Evolutionary conservation across 2,888 invertebrate species (phyloP).

Genomic region (Dorcus parallelipipedus): DNA sequence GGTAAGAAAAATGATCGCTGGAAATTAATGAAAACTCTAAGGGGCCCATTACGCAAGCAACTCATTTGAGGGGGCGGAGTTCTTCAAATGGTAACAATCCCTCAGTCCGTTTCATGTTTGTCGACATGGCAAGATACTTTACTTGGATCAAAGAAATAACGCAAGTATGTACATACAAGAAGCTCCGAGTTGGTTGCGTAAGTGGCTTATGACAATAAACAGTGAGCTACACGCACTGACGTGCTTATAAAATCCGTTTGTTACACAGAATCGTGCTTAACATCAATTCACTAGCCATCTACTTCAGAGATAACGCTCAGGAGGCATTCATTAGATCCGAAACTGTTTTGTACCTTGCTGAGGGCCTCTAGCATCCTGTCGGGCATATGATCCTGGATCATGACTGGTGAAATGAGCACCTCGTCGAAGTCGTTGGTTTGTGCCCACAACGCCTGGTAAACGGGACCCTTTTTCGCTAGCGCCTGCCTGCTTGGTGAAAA

Average conservation of each 20-base stretch:
- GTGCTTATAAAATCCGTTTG: background rate
- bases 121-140: too few species aligned
- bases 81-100: too few species aligned
- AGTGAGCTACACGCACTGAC: background rate
- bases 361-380: slow-evolving; percentile 79
- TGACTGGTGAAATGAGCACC: slow-evolving; percentile 83
- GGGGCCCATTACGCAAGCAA: too few species aligned
- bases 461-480: slow-evolving; percentile 68
- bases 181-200: too few species aligned
- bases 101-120: too few species aligned
- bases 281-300: background rate
- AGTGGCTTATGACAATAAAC: background rate
- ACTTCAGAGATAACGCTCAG: slow-evolving; percentile 7
- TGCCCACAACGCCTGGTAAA: slow-evolving; percentile 86
- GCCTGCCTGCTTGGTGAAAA: slow-evolving; percentile 55
- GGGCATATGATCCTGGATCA: slow-evolving; percentile 91
- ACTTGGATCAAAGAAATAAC: too few species aligned
- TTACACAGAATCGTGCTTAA: background rate
- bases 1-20: too few species aligned
- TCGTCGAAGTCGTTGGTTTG: slow-evolving; percentile 81
- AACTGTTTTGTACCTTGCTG: slow-evolving; percentile 65
- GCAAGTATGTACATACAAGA: too few species aligned
- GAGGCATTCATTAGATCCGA: slow-evolving; percentile 15
- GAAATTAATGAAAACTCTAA: too few species aligned
- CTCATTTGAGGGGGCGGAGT: too few species aligned